Base-by-base conservation (phyloP, 2,888 invertebrate genomes). In the Cryptops parisi region DNA sequence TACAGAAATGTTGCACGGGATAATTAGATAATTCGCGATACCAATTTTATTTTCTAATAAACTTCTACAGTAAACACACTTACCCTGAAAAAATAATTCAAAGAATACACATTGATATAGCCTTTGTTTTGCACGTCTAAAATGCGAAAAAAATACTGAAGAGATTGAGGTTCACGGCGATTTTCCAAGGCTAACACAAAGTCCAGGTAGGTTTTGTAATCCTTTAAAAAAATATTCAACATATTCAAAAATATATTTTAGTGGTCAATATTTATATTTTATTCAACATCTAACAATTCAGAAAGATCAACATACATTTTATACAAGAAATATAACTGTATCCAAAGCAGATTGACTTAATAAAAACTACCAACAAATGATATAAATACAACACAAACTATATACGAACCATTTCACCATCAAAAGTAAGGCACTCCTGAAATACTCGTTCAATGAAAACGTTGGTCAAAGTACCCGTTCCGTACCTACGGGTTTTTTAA, bases 121-220 rank as follows among this genome's bases (percentile, higher is more conserved):
- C 91, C 90, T 62, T 80, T 78, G 50, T 82, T 81, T 65, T 90
- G 82, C 54, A 94, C 82, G 70, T 96, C 96, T 9, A 96, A 72
- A 57, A 96, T 85, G 27, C 85, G 74, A 70, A 96, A 96, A 50
- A 97, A 73, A 66, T 90, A 96, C 27, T 90, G 86, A 23, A 94
- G 72, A 0, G 93, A 83, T 61, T 91, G 89, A 0, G 91, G 88
- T 67, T 94, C 93, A 57, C 82, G 78, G 21, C 89, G 77, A 72
- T 94, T 91, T 70, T 94, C 93, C 58, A 94, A 70, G 0, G 94
- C 94, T 27, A 96, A 74, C 0, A 93, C 90, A 67, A 97, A 82
- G 67, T 96, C 93, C 23, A 97, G 72, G 68, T 91, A 97, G 0
- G 91, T 90, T 71, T 94, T 94, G 72, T 94, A 97, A 71, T 97